A percentile compares a stretch with the other conserved stretches of the same genome.
These are phyloP conservation scores for Saiga tatarica DNA, from an alignment of 2,113 vertebrate genomes.

Conservation along the genomic window DNA sequence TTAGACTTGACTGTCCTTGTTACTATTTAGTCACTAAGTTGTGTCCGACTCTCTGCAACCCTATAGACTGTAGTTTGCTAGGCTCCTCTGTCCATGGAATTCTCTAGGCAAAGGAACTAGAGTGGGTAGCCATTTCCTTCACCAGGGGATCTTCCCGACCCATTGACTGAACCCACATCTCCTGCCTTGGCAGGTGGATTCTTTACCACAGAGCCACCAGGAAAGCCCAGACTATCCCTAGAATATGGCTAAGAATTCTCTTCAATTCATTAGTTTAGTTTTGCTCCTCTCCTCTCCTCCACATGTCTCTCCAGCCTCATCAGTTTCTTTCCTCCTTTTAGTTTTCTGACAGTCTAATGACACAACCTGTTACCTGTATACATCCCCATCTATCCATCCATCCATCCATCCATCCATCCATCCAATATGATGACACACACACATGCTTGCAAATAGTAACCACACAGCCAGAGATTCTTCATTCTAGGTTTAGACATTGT, in stretches of 20 bases:
- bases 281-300: not conserved
- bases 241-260: not conserved
- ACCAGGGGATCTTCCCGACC: not conserved
- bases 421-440: not conserved
- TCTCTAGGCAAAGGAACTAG: not conserved
- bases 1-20: not conserved
- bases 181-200: not conserved
- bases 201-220: not conserved
- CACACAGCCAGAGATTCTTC: not conserved
- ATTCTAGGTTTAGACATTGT: not conserved
- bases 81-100: not conserved
- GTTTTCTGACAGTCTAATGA: not conserved
- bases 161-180: not conserved
- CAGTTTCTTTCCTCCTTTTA: not conserved
- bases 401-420: not conserved
- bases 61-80: not conserved
- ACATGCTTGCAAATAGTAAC: not conserved
- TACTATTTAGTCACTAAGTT: not conserved
- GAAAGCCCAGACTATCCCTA: not conserved
- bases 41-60: not conserved
- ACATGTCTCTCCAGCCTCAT: accelerated
- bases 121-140: not conserved
- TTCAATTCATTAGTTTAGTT: not conserved
- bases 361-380: not conserved
- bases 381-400: not conserved